Percentiles rank a stretch among this genome's conserved stretches.
phyloP scores from a whole-genome alignment of 2,797 vertebrate genomes.

The Karalla daura region DNA sequence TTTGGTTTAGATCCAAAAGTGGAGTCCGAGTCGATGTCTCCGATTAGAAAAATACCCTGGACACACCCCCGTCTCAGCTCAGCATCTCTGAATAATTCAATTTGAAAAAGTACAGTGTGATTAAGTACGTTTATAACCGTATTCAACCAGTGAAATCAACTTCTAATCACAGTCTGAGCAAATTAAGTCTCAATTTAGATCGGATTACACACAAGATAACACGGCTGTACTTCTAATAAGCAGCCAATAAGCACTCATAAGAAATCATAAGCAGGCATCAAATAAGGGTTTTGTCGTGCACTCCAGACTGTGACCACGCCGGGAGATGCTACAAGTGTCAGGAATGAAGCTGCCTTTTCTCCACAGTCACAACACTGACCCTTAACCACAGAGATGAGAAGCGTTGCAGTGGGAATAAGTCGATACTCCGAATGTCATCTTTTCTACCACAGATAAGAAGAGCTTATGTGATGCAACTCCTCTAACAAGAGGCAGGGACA shows the following conservation, averaged over 20 bases:
- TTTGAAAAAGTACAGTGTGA: slow-evolving; percentile 6
- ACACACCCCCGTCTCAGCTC: slow-evolving; percentile 16
- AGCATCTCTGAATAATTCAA: slow-evolving; percentile 7
- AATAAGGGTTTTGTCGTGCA: slow-evolving; percentile 2
- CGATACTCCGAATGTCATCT: slow-evolving; percentile 34
- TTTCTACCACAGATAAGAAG: slow-evolving; percentile 33
- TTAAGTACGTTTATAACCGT: slow-evolving; percentile 12
- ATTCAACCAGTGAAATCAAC: slow-evolving; percentile 6
- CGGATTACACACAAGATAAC: slow-evolving; percentile 7
- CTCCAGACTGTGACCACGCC: slow-evolving; percentile 6
- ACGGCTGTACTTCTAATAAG: background rate
- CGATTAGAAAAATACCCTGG: slow-evolving; percentile 34
- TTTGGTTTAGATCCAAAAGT: slow-evolving; percentile 4
- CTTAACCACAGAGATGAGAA: slow-evolving; percentile 11
- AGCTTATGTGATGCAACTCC: slow-evolving; percentile 4
- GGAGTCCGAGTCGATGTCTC: background rate
- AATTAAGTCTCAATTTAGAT: slow-evolving; percentile 4
- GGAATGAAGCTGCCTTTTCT: slow-evolving; percentile 26
- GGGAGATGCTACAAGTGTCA: slow-evolving; percentile 11
- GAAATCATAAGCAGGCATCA: background rate
- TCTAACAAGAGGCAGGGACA: slow-evolving; percentile 26
- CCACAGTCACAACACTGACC: slow-evolving; percentile 7
- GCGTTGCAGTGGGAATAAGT: background rate
- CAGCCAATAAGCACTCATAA: background rate
- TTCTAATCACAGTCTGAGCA: background rate